phyloP scores from a whole-genome alignment of 2,797 vertebrate genomes.

The Pampus argenteus region DNA sequence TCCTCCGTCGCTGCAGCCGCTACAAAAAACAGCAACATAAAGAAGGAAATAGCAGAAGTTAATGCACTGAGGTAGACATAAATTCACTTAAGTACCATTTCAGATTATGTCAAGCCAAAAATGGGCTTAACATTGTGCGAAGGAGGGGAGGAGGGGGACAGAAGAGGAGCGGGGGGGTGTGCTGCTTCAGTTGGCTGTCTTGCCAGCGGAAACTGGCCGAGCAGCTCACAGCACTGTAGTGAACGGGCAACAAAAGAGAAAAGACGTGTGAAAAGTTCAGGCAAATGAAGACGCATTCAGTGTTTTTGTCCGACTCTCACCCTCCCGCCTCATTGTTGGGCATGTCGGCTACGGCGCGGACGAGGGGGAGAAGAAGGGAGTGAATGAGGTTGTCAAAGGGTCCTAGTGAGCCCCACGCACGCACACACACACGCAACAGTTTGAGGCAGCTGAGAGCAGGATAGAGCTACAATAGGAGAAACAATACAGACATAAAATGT shows the following conservation, averaged over 20 bases:
- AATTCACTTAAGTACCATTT: constrained; percentile 88
- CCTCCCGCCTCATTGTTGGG: constrained; percentile 77
- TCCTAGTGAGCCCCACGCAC: constrained; percentile 60
- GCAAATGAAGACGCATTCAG: constrained; percentile 84
- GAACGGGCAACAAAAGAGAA: constrained; percentile 78
- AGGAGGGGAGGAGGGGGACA: constrained; percentile 41
- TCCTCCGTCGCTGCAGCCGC: constrained; percentile 65
- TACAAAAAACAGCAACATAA: constrained; percentile 76
- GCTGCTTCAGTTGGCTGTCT: constrained; percentile 67
- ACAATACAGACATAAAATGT: constrained; percentile 64
- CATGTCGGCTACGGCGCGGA: constrained; percentile 62
- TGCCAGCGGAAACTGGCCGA: constrained; percentile 78
- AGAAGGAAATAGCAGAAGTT: constrained; percentile 84
- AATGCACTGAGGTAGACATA: constrained; percentile 86
- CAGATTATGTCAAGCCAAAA: constrained; percentile 87
- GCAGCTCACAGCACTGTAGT: constrained; percentile 59
- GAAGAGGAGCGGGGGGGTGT: constrained; percentile 39
- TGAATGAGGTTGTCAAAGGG: constrained; percentile 81
- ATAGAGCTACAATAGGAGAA: constrained; percentile 59
- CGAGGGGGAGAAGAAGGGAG: constrained; percentile 52
- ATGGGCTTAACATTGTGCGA: constrained; percentile 79
- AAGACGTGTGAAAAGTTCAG: constrained; percentile 84
- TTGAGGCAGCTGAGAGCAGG: constrained; percentile 74
- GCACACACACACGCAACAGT: constrained; percentile 48
- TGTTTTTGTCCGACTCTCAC: constrained; percentile 65